Evolutionary conservation across 2,113 vertebrate species (phyloP), one percentile per base, ranked within the genome.

Genomic region (Willisornis vidua): DNA sequence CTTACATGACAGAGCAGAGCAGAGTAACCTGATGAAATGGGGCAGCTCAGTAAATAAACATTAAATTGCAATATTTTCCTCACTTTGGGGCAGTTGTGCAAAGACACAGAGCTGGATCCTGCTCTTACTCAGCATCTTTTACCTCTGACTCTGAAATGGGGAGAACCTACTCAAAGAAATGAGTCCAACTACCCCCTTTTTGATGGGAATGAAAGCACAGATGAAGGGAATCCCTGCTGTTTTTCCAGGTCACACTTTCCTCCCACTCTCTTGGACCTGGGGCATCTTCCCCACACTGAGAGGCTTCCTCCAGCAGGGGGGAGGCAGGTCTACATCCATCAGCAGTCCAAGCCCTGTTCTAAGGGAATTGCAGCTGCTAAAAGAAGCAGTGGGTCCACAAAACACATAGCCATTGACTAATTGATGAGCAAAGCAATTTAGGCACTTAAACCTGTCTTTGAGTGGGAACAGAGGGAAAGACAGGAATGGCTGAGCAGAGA

Each of bases 401-500:
- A 13, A 9, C 1, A 7, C 0, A 22, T 8, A 54, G 17, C 26
- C 37, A 4, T 19, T 49, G 28, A 43, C 8, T 74, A 54, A 76
- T n/a, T 35, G 14, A 49, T 12, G 48, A 74, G 31, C 12, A 72
- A 48, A 78, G 35, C 0, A 5, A 63, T 48, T 66, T 28, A 43
- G 24, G 35, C 11, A 2, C 20, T 57, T 65, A 57, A 75, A 28
- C 41, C 46, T 46, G 31, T 11, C 37, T 65, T 9, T 80, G 41
- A 23, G 49, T 61, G 43, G 35, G 33, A 45, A 68, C 0, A 1
- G n/a, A 9, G 18, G n/a, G 10, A 39, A 85, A 70, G n/a, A 14
- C 0, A 2, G 43, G 55, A 70, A 81, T 2, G 11, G 11, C 13
- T 63, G 29, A 48, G 5, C 0, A 1, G 33, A 8, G 19, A 5